Conservation (phyloP, 2,113 vertebrate species). For the Hypanus sabinus region DNA sequence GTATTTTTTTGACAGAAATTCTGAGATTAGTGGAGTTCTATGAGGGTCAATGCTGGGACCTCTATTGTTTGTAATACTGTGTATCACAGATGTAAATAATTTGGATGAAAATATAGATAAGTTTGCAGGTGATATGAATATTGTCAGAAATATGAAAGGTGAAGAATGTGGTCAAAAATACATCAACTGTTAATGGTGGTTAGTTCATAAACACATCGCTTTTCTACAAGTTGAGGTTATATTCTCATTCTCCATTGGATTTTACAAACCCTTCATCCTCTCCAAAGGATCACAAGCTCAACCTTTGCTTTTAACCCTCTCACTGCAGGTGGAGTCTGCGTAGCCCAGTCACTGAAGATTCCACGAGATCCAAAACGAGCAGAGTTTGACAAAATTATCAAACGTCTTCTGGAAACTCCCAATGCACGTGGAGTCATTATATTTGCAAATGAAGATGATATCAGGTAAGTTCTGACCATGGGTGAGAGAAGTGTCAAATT, state of each 20-base stretch:
- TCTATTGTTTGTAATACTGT: too few relatives aligned
- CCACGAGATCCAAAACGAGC: conserved; percentile 74
- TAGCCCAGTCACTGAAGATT: conserved; percentile 90
- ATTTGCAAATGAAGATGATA: conserved; percentile 90
- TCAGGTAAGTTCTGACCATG: conserved; percentile 61
- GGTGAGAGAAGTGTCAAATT: not conserved
- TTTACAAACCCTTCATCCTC: not conserved
- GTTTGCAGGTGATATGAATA: too few relatives aligned
- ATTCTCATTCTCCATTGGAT: not conserved
- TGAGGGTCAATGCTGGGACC: too few relatives aligned
- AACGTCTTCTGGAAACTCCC: conserved; percentile 78
- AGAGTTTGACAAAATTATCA: conserved; percentile 90
- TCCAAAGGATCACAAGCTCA: not conserved
- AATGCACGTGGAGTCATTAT: conserved; percentile 81
- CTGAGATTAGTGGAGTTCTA: too few relatives aligned
- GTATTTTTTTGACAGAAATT: too few relatives aligned
- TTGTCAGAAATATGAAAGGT: too few relatives aligned
- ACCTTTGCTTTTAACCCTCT: conserved; percentile 38
- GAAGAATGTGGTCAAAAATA: too few relatives aligned
- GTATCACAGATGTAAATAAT: too few relatives aligned
- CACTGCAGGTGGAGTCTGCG: conserved; percentile 75
- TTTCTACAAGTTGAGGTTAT: not conserved
- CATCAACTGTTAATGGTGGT: not conserved
- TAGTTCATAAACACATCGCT: not conserved
- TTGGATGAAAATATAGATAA: too few relatives aligned